These are phyloP conservation scores for Euspilapteryx auroguttella DNA, from an alignment of 2,888 invertebrate species.

Conservation along the genomic window DNA sequence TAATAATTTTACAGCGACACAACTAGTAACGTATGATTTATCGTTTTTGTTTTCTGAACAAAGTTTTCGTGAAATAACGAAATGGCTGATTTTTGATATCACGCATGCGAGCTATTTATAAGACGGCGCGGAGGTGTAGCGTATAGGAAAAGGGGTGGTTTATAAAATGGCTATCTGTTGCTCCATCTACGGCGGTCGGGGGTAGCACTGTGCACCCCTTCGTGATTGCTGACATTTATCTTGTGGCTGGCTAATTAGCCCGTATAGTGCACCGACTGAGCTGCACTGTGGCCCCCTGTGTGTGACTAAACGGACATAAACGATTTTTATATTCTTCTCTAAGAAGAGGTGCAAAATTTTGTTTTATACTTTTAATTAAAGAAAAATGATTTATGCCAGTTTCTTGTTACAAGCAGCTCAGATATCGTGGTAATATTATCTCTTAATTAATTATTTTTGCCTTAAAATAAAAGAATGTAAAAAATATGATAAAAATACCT, in stretches of 20 bases:
- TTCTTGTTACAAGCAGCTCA: no score
- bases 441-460: no score
- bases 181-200: background rate
- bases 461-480: no score
- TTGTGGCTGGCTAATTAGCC: constrained; percentile 41
- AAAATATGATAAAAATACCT: no score
- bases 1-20: no score
- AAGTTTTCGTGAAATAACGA: background rate
- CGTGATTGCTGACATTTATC: constrained; percentile 51
- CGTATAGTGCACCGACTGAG: constrained; percentile 8
- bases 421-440: no score
- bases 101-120: background rate
- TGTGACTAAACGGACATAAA: background rate
- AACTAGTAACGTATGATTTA: no score
- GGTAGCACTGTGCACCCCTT: constrained; percentile 13
- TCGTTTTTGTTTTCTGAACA: no score
- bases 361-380: no score
- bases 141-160: background rate
- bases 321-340: no score
- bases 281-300: background rate
- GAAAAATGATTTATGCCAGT: no score
- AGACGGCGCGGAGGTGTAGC: background rate
- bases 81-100: constrained; percentile 15
- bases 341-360: no score
- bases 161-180: background rate